These are phyloP conservation scores for Salarias fasciatus DNA, from an alignment of 2,797 vertebrate species.

Conservation along the genomic window DNA sequence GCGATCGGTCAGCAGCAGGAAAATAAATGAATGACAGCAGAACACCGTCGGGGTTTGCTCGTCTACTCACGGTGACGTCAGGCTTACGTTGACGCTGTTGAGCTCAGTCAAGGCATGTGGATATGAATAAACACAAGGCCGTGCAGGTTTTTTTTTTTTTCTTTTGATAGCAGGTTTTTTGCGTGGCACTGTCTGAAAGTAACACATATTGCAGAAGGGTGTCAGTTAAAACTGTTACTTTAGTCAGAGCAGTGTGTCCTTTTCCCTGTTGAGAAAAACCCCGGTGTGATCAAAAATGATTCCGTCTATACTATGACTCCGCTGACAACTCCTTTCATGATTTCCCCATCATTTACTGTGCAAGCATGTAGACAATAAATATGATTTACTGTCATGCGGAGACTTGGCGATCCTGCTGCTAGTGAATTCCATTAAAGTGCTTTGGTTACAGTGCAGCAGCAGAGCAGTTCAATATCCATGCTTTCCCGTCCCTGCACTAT, in stretches of 20 bases:
- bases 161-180: background rate
- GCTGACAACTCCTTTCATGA: conserved; percentile 34
- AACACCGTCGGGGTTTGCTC: conserved; percentile 16
- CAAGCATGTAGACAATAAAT: conserved; percentile 32
- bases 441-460: conserved; percentile 46
- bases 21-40: conserved; percentile 28
- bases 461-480: conserved; percentile 28
- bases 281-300: conserved; percentile 3
- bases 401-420: conserved; percentile 26
- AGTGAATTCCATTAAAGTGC: conserved; percentile 54
- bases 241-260: conserved; percentile 3
- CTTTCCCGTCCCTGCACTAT: conserved; percentile 23
- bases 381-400: conserved; percentile 56
- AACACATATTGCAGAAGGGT: background rate
- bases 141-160: background rate
- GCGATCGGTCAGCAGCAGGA: conserved; percentile 41
- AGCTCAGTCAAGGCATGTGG: conserved; percentile 1
- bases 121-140: conserved; percentile 24
- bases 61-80: conserved; percentile 16
- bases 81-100: conserved; percentile 1
- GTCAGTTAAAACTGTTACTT: conserved; percentile 13
- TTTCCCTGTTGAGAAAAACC: conserved; percentile 5
- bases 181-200: background rate
- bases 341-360: conserved; percentile 44
- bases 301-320: conserved; percentile 16